Evolutionary conservation across 2,797 vertebrate species (phyloP), one percentile per base, ranked within the genome.

Genomic region (Typhlichthys eigenmanni): DNA sequence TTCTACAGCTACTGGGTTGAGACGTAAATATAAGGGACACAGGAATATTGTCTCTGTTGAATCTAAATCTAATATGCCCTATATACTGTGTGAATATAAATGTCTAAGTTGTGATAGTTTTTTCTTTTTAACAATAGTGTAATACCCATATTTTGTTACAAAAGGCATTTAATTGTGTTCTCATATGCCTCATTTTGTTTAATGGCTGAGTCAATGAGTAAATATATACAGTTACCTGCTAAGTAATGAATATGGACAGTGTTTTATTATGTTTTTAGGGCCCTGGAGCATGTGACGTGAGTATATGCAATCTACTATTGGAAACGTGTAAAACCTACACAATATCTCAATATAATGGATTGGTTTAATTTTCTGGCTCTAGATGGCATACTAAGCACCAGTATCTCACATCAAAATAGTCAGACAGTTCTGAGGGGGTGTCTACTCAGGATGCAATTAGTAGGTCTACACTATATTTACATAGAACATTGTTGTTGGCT

Each of bases 1-100:
- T 43, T 7, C 7, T 43, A 43, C 38, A 43, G 38, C 38, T 43
- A 62, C 11, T 4, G 17, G n/a, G 32, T 17, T 19, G 50, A 62
- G 17, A 46, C 16, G 34, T 38, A 32, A 55, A 34, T 47, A 48
- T 48, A 11, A 43, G 2, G 1, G 3, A 11, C 55, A 49, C 6
- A 12, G 13, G 47, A 47, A 58, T 47, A 17, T 58, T 55, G 29
- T 14, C 45, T 56, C 38, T 79, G 71, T 50, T 66, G 24, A 52
- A 55, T 50, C 48, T 52, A 55, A 51, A 12, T 59, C 29, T 47
- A 48, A 13, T 48, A 45, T 29, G 19, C 46, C 47, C 13, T 59
- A 59, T 9, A 59, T 12, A 47, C 13, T 60, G 32, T 68, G 12
- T 32, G 71, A 60, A 71, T 72, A 55, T 71, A 43, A 56, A 10